A percentile compares a stretch with the other conserved stretches of the same genome.
Evolutionary conservation across 2,797 vertebrate species (phyloP).

Genomic region (Pyrrhura leucotis): DNA sequence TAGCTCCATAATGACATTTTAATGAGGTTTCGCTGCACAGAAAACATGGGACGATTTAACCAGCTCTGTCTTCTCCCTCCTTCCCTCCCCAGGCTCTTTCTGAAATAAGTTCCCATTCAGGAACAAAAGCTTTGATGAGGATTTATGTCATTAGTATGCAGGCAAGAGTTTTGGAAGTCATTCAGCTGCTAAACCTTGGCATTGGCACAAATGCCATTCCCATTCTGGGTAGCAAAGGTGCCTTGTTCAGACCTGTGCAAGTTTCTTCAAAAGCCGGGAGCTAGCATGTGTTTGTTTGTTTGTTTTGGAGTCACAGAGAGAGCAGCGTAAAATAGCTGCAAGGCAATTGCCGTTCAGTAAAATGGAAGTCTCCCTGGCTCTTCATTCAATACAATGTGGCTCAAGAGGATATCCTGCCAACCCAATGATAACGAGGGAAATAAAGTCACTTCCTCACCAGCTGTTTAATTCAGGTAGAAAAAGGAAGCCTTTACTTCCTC

Average conservation of each 20-base stretch:
- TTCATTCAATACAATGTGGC: conserved; percentile 79
- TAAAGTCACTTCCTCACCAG: conserved; percentile 90
- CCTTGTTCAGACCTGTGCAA: not conserved
- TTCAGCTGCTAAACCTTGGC: not conserved
- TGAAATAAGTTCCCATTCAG: not conserved
- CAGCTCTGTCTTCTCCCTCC: not conserved
- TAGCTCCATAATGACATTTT: conserved; percentile 64
- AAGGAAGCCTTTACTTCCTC: conserved; percentile 86
- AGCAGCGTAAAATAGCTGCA: conserved; percentile 33
- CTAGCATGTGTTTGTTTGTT: conserved; percentile 32
- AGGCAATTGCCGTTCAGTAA: conserved; percentile 63
- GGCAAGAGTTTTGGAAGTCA: not conserved
- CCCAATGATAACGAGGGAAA: conserved; percentile 80
- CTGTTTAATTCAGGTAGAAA: conserved; percentile 85
- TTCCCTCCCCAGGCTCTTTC: not conserved
- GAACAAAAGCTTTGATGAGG: not conserved
- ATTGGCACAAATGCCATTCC: not conserved
- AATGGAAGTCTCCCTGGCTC: conserved; percentile 62
- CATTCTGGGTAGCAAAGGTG: not conserved
- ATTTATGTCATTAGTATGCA: not conserved
- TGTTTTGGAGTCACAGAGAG: conserved; percentile 53
- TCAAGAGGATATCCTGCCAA: conserved; percentile 85
- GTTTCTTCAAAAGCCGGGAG: conserved; percentile 49
- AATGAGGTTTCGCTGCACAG: conserved; percentile 63
- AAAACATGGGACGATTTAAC: conserved; percentile 11